Evolutionary conservation across 2,797 vertebrate species (phyloP), one percentile per base, ranked within the genome.

Genomic region (Argya squamiceps): DNA sequence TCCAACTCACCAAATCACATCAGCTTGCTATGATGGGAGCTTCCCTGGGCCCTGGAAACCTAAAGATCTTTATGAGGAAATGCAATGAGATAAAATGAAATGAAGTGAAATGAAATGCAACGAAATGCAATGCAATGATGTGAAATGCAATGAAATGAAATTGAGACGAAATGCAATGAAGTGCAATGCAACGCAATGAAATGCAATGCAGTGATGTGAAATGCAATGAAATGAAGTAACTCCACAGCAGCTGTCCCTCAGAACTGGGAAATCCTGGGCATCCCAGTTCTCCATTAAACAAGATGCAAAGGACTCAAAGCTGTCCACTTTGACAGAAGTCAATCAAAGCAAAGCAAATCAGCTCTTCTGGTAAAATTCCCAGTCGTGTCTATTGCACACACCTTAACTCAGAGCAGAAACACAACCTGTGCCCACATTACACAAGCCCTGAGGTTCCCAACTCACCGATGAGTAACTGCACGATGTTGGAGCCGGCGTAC

Each of bases 401-500:
- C 44, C 62, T 74, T 11, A 53, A 29, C 21, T 46, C n/a, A 49
- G 37, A 36, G 11, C 14, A 46, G 15, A 60, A 26, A 4, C 9
- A 36, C 32, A 65, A 11, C 21, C 24, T 18, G 8, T 15, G 53
- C 29, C 30, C n/a, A 26, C 0, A 8, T 3, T 2, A 4, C 43
- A 19, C 2, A 11, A 32, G 20, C 7, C 24, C 0, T 6, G 50
- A 0, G 11, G 12, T 9, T 63, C 44, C 5, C 3, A 22, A 95
- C 98, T 98, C 95, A 99, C 99, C 99, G 1, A 99, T 98, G 47
- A 99, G 97, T 67, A 99, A 86, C 50, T 98, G 98, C n/a, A 99
- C 98, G 2, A 98, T 99, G 96, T 97, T 98, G 92, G 98, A 98
- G 18, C 98, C 98, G 0, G 98, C 98, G 1, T 99, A 99, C 84